Percentiles rank a stretch among this genome's conserved stretches.
Conservation (phyloP, 2,888 invertebrate genomes). For the Gonocerus acuteangulatus region DNA sequence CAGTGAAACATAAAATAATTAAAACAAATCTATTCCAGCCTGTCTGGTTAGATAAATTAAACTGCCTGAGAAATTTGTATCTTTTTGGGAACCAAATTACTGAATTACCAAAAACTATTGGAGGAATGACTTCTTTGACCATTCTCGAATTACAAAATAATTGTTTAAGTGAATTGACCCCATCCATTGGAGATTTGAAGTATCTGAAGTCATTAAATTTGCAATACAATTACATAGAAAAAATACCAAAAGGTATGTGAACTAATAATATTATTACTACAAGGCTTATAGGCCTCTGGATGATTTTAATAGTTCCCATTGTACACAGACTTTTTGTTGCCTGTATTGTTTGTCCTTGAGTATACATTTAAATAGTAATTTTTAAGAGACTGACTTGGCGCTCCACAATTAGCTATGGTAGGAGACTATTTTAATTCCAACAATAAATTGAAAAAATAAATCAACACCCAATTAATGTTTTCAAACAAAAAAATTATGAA, state of each 20-base stretch:
- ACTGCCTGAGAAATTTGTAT: constrained; percentile 26
- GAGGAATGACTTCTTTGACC: constrained; percentile 14
- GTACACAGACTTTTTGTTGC: too few species aligned
- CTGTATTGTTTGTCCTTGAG: too few species aligned
- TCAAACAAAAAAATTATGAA: too few species aligned
- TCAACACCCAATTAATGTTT: too few species aligned
- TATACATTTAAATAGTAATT: too few species aligned
- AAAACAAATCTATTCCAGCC: constrained; percentile 20
- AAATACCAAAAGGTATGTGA: constrained; percentile 15
- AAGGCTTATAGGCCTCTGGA: background rate
- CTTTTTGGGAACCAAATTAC: constrained; percentile 27
- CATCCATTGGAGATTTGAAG: constrained; percentile 18
- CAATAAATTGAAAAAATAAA: too few species aligned
- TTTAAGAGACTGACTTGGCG: too few species aligned
- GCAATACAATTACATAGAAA: constrained; percentile 11
- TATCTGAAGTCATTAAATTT: constrained; percentile 9
- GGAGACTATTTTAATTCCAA: too few species aligned
- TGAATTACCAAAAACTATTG: constrained; percentile 26
- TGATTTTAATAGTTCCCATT: too few species aligned
- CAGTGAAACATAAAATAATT: background rate
- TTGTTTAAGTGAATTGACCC: constrained; percentile 17
- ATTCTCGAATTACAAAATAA: constrained; percentile 26
- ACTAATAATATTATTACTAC: background rate
- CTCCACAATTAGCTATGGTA: too few species aligned
- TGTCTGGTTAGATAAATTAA: constrained; percentile 25